These are phyloP conservation scores for Leucophenga maculata DNA, from an alignment of 2,888 invertebrate genomes.

Conservation along the genomic window DNA sequence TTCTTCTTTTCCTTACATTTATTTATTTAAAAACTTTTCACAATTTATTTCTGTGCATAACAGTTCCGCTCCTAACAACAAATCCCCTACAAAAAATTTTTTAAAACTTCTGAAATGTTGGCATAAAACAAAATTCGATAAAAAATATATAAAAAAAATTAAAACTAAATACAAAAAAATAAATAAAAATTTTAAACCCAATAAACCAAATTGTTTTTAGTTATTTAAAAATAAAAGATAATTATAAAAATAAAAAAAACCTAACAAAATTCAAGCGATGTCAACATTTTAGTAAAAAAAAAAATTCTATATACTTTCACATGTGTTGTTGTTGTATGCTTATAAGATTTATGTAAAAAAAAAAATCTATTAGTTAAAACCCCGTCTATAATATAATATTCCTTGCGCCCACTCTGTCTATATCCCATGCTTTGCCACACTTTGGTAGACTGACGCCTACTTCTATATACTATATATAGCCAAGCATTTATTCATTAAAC, in stretches of 20 bases:
- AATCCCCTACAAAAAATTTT: conserved; percentile 28
- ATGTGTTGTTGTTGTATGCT: conserved; percentile 33
- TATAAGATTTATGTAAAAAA: neutral
- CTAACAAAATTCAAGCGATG: conserved; percentile 67
- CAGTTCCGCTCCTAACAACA: too few species aligned
- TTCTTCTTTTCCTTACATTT: conserved; percentile 11
- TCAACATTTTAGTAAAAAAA: conserved; percentile 71
- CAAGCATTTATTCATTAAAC: conserved; percentile 48
- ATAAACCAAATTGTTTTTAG: conserved; percentile 7
- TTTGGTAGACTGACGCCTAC: conserved; percentile 39
- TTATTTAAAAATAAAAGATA: conserved; percentile 30
- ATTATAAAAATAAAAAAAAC: conserved; percentile 37
- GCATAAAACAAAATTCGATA: conserved; percentile 66
- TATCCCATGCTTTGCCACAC: neutral
- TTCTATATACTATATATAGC: conserved; percentile 50
- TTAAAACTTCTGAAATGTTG: conserved; percentile 69
- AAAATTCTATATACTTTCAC: conserved; percentile 41
- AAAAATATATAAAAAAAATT: conserved; percentile 30
- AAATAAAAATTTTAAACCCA: conserved; percentile 22
- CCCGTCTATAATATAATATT: neutral
- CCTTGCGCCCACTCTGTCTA: neutral
- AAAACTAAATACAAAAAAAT: conserved; percentile 33
- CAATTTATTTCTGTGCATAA: conserved; percentile 19
- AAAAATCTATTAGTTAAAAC: conserved; percentile 30
- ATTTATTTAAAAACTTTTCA: conserved; percentile 12